These are phyloP conservation scores for Dasysyrphus albostriatus DNA, from an alignment of 2,888 invertebrate genomes.

Conservation along the genomic window DNA sequence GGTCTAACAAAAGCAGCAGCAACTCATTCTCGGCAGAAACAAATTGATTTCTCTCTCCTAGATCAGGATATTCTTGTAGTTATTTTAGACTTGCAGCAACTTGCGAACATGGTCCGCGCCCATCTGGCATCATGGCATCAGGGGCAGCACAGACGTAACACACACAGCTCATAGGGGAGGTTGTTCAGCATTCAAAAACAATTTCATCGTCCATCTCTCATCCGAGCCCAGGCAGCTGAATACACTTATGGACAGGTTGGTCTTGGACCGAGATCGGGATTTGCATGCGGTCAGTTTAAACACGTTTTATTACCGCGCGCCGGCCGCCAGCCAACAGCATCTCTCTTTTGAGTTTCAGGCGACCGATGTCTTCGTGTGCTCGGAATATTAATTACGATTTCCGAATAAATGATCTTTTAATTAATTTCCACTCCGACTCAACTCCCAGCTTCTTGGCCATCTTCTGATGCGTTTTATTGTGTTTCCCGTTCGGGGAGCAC, in stretches of 20 bases:
- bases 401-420: slow-evolving; percentile 76
- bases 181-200: slow-evolving; percentile 72
- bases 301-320: slow-evolving; percentile 51
- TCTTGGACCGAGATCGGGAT: slow-evolving; percentile 58
- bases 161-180: slow-evolving; percentile 59
- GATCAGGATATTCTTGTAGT: slow-evolving; percentile 72
- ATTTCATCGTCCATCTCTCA: slow-evolving; percentile 75
- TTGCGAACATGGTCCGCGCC: slow-evolving; percentile 30
- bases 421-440: slow-evolving; percentile 68
- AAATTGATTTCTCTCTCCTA: slow-evolving; percentile 70
- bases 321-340: slow-evolving; percentile 21
- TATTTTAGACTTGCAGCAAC: slow-evolving; percentile 10
- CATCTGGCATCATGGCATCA: background rate
- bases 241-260: slow-evolving; percentile 68
- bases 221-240: slow-evolving; percentile 69
- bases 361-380: slow-evolving; percentile 66
- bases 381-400: slow-evolving; percentile 73
- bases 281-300: slow-evolving; percentile 71
- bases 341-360: slow-evolving; percentile 25
- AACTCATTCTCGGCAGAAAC: slow-evolving; percentile 57
- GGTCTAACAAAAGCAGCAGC: slow-evolving; percentile 27
- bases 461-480: slow-evolving; percentile 52
- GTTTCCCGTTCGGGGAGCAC: slow-evolving; percentile 7
- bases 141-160: slow-evolving; percentile 15
- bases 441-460: slow-evolving; percentile 24